A percentile compares a stretch with the other conserved stretches of the same genome.
These are phyloP conservation scores for Crepidodera aurea DNA, from an alignment of 2,888 invertebrate genomes.

Conservation along the genomic window DNA sequence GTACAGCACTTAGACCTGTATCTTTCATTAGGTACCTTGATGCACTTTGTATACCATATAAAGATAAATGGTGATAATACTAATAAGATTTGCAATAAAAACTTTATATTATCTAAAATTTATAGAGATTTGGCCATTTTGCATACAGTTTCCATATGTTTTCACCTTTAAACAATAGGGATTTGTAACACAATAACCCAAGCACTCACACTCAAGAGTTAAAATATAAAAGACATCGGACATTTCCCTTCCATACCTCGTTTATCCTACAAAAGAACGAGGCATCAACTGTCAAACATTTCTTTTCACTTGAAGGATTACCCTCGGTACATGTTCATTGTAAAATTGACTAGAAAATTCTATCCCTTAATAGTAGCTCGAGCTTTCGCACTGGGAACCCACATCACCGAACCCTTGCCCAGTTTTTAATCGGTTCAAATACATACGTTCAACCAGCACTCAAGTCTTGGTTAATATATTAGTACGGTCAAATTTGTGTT, in stretches of 20 bases:
- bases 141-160: too few species aligned
- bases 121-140: too few species aligned
- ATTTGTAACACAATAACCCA: conserved; percentile 19
- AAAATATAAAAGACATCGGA: conserved; percentile 12
- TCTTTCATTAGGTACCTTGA: too few species aligned
- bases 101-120: too few species aligned
- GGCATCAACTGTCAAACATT: conserved; percentile 34
- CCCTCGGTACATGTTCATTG: conserved; percentile 50
- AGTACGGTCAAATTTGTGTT: conserved; percentile 20
- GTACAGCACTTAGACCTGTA: too few species aligned
- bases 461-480: conserved; percentile 17
- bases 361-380: conserved; percentile 48
- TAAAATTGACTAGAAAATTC: conserved; percentile 62
- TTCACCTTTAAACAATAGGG: background rate
- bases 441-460: conserved; percentile 29
- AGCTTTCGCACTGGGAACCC: conserved; percentile 13
- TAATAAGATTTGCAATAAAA: too few species aligned
- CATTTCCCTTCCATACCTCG: background rate
- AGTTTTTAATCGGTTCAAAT: conserved; percentile 33
- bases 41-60: too few species aligned
- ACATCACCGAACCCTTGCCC: conserved; percentile 36
- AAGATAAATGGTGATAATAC: too few species aligned
- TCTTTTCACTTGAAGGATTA: conserved; percentile 46
- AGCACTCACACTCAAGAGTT: conserved; percentile 9
- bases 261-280: conserved; percentile 27